A percentile compares a stretch with the other conserved stretches of the same genome.
These are phyloP conservation scores for Glossophaga mutica DNA, from an alignment of 2,797 vertebrate species.

Conservation along the genomic window DNA sequence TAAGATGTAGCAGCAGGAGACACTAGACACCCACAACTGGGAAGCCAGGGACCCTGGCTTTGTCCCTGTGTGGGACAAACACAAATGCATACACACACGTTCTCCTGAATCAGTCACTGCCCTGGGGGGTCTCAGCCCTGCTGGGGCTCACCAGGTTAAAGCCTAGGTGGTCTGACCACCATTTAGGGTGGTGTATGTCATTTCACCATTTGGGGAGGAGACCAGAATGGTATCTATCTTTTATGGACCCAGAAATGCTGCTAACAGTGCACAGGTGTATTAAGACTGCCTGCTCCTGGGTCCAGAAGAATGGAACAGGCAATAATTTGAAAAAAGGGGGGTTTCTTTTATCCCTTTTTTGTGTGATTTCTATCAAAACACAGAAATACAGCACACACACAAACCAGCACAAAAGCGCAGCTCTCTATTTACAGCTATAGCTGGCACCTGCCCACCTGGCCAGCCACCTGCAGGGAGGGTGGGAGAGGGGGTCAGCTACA, in stretches of 20 bases:
- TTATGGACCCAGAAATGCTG: not conserved
- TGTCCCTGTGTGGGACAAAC: not conserved
- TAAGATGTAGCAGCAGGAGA: conserved; percentile 49
- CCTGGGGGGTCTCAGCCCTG: not conserved
- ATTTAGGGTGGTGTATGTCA: not conserved
- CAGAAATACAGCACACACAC: conserved; percentile 96
- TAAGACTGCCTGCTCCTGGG: not conserved
- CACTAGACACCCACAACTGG: not conserved
- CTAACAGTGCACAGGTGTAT: not conserved
- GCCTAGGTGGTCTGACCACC: not conserved
- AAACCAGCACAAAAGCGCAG: conserved; percentile 93
- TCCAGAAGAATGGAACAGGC: conserved; percentile 9
- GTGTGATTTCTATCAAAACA: conserved; percentile 93
- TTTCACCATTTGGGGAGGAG: not conserved
- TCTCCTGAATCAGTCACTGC: not conserved
- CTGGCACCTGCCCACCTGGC: conserved; percentile 86
- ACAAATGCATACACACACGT: rapidly evolving
- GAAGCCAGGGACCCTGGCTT: not conserved
- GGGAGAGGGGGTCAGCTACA: conserved; percentile 18
- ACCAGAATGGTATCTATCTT: not conserved
- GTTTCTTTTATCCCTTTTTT: conserved; percentile 51
- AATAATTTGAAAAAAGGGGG: not conserved
- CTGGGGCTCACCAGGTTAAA: conserved; percentile 2
- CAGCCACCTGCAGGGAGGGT: conserved; percentile 33
- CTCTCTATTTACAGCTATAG: conserved; percentile 93